These are phyloP conservation scores for Eublepharis macularius DNA, from an alignment of 2,113 vertebrate genomes.

Conservation along the genomic window DNA sequence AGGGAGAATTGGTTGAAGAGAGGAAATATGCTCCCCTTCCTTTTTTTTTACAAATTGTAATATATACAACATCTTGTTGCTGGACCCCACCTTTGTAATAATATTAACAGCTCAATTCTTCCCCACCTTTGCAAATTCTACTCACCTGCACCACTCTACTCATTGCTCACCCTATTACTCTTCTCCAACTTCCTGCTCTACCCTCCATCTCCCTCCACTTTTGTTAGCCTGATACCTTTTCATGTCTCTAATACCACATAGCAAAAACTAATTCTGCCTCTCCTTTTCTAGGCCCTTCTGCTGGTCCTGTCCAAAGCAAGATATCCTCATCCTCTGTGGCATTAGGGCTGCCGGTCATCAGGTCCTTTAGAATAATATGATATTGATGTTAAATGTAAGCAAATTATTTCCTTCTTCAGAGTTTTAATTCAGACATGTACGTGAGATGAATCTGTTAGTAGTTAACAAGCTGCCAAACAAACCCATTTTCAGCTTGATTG, in stretches of 20 bases:
- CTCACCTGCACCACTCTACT: background rate
- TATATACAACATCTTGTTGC: too few species aligned
- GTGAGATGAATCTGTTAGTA: background rate
- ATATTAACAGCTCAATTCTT: background rate
- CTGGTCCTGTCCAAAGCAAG: background rate
- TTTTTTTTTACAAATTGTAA: too few species aligned
- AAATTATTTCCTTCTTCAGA: accelerated
- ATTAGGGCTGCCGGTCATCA: background rate
- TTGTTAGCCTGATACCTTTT: background rate
- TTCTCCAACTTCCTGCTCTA: background rate
- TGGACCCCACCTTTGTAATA: too few species aligned
- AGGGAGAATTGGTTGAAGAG: too few species aligned
- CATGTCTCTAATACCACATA: background rate
- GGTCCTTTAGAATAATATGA: background rate
- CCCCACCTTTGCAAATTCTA: background rate
- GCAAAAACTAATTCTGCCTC: background rate
- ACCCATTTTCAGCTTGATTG: background rate
- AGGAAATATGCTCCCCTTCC: too few species aligned
- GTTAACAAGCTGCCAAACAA: background rate
- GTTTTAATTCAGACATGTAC: accelerated
- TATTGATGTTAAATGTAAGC: background rate
- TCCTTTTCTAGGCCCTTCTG: background rate
- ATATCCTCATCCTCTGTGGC: background rate
- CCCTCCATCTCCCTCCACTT: background rate
- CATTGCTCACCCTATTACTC: background rate